phyloP scores from a whole-genome alignment of 1,140 invertebrate species.

The Hestina assimilis region DNA sequence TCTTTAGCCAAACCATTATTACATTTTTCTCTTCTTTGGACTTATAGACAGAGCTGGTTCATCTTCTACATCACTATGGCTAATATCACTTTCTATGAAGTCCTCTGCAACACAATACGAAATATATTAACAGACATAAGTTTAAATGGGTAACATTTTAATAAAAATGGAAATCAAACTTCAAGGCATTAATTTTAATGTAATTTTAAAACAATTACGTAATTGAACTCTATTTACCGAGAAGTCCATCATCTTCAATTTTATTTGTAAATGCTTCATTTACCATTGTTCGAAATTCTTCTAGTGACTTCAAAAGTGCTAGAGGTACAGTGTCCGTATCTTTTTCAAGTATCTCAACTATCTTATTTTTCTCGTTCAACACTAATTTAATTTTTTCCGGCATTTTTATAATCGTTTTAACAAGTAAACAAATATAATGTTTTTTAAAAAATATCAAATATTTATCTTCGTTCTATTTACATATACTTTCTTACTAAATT shows the following conservation, averaged over 20 bases:
- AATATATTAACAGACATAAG: background rate
- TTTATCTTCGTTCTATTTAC: too few species aligned
- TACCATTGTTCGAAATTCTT: conserved; percentile 46
- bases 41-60: conserved; percentile 26
- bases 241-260: conserved; percentile 41
- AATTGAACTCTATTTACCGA: conserved; percentile 27
- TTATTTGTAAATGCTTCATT: conserved; percentile 51
- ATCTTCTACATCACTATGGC: conserved; percentile 34
- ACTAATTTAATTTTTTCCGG: conserved; percentile 36
- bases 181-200: background rate
- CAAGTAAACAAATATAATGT: background rate
- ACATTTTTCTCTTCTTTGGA: conserved; percentile 49
- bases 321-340: conserved; percentile 27
- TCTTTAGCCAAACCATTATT: background rate
- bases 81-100: conserved; percentile 19
- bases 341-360: conserved; percentile 34
- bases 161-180: too few species aligned
- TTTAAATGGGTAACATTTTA: too few species aligned
- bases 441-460: background rate
- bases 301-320: conserved; percentile 39
- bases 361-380: conserved; percentile 41
- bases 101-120: conserved; percentile 20
- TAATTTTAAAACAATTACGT: background rate
- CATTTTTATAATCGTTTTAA: background rate
- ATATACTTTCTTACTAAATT: too few species aligned